phyloP scores from a whole-genome alignment of 2,888 invertebrate species.

The Phorcus lineatus region DNA sequence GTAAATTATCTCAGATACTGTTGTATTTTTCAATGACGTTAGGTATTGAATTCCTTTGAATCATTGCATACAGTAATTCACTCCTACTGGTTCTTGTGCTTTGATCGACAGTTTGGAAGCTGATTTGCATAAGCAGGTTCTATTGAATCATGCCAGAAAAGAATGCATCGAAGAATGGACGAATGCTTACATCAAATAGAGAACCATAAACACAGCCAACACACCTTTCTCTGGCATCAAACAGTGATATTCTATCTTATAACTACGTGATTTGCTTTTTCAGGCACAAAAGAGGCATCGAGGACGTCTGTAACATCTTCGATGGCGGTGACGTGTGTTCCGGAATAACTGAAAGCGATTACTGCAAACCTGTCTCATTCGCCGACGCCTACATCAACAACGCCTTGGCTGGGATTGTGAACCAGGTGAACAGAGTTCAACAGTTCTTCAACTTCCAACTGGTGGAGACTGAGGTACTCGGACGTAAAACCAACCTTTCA shows the following conservation, averaged over 20 bases:
- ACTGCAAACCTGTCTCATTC: background rate
- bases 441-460: background rate
- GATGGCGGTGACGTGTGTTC: background rate
- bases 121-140: no score
- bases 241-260: background rate
- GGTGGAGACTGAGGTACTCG: background rate
- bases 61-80: no score
- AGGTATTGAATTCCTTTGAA: no score
- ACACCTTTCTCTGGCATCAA: background rate
- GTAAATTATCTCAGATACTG: no score
- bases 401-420: background rate
- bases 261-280: background rate
- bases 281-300: background rate
- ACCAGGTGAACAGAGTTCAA: background rate
- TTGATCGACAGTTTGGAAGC: no score
- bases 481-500: background rate
- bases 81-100: no score
- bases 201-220: no score
- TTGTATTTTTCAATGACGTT: no score
- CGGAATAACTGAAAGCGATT: background rate
- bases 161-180: no score
- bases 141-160: no score
- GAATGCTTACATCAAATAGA: no score
- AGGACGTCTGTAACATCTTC: background rate
- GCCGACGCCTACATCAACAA: background rate